phyloP scores from a whole-genome alignment of 64 coral and sea anemone genomes.

The Astreopora myriophthalma region DNA sequence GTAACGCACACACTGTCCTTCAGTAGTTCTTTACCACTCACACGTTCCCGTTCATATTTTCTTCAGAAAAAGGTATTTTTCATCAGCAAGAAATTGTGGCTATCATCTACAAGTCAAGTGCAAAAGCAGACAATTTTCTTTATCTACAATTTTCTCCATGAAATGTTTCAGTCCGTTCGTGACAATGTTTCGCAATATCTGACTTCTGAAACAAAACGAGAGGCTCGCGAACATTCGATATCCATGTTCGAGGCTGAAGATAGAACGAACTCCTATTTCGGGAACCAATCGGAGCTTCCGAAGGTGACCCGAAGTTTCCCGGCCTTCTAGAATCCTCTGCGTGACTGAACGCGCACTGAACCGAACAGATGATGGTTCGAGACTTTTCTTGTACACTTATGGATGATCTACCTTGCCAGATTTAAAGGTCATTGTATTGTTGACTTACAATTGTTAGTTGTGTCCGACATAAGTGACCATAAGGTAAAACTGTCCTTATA shows the following conservation, averaged over 20 bases:
- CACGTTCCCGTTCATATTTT: too few relatives aligned
- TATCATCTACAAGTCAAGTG: too few relatives aligned
- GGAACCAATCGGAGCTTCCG: constrained; percentile 14
- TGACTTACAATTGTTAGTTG: constrained; percentile 8
- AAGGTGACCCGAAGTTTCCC: constrained; percentile 18
- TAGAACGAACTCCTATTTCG: constrained; percentile 8
- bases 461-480: not conserved
- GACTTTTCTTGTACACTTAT: not conserved
- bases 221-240: constrained; percentile 14
- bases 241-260: not conserved
- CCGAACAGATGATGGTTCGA: not conserved
- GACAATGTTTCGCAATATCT: constrained; percentile 37
- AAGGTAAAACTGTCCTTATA: not conserved
- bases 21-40: too few relatives aligned
- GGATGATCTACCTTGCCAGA: not conserved
- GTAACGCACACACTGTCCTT: too few relatives aligned
- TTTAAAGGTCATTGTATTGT: not conserved
- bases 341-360: constrained; percentile 9
- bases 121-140: not conserved
- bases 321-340: constrained; percentile 15
- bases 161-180: not conserved
- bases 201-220: not conserved
- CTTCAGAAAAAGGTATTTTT: not conserved
- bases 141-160: not conserved
- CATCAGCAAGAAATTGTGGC: too few relatives aligned